Evolutionary conservation across 1,140 invertebrate species (phyloP).

Genomic region (Drosophila mauritiana): DNA sequence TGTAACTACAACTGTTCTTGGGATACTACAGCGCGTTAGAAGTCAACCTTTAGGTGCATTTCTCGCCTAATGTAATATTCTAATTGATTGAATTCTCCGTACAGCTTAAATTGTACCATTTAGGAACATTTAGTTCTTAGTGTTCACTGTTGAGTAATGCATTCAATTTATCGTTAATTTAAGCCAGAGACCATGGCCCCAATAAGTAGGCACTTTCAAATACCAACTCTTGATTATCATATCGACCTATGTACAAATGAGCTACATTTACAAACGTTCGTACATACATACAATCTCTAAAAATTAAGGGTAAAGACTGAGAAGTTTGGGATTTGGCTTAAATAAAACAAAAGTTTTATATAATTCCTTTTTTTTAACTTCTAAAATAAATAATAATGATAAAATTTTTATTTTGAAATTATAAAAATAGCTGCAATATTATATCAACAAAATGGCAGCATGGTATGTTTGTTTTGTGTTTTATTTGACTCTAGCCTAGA

Average conservation of each 20-base stretch:
- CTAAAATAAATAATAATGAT: too few relatives aligned
- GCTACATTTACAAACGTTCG: too few relatives aligned
- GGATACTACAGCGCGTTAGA: constrained; percentile 19
- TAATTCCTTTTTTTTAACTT: too few relatives aligned
- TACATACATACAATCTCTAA: too few relatives aligned
- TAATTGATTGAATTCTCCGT: constrained; percentile 11
- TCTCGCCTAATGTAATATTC: constrained; percentile 10
- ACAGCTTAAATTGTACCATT: neutral
- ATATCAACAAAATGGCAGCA: too few relatives aligned
- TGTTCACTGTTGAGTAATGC: neutral
- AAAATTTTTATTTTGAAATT: too few relatives aligned
- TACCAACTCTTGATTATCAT: neutral
- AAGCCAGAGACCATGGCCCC: constrained; percentile 1
- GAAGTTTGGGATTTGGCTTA: too few relatives aligned
- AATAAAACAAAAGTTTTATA: too few relatives aligned
- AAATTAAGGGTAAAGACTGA: too few relatives aligned
- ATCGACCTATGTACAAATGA: neutral
- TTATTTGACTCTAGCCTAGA: too few relatives aligned
- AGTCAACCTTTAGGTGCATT: constrained; percentile 21
- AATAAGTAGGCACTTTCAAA: constrained; percentile 19
- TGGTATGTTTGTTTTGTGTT: too few relatives aligned
- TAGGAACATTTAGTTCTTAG: constrained; percentile 1
- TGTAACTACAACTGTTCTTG: constrained; percentile 18
- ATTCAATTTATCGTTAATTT: neutral
- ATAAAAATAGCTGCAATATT: too few relatives aligned